Conservation (phyloP, 2,888 invertebrate species). For the Synanthedon vespiformis region DNA sequence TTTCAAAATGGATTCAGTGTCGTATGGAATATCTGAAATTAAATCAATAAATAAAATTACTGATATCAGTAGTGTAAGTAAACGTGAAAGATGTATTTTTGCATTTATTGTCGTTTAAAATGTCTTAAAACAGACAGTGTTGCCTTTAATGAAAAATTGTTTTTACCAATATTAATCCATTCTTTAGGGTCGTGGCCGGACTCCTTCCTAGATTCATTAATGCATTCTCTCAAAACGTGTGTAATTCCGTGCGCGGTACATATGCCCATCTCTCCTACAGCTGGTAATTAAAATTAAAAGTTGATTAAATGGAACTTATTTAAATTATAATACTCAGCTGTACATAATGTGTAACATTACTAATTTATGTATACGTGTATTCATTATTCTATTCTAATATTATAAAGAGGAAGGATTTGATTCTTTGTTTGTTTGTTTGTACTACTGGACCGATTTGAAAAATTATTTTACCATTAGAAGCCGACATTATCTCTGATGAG, state of each 20-base stretch:
- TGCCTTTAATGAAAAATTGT: not conserved
- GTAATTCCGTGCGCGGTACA: slow-evolving; percentile 40
- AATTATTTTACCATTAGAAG: no score
- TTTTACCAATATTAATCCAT: slow-evolving; percentile 45
- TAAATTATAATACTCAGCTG: no score
- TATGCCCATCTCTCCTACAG: slow-evolving; percentile 57
- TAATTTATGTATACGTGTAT: not conserved
- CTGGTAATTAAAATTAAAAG: slow-evolving; percentile 18
- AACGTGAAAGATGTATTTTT: no score
- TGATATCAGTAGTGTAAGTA: no score
- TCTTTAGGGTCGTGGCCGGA: slow-evolving; percentile 36
- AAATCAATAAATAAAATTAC: not conserved
- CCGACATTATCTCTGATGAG: no score
- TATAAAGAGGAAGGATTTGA: no score
- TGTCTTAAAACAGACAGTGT: no score
- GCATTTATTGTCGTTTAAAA: no score
- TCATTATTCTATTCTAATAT: no score
- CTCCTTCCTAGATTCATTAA: slow-evolving; percentile 43
- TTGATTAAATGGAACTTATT: no score
- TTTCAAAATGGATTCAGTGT: slow-evolving; percentile 39
- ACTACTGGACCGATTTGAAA: no score
- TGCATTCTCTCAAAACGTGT: slow-evolving; percentile 41
- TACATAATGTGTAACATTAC: not conserved
- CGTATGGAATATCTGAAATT: slow-evolving; percentile 39
- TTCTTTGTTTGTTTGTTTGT: no score